A percentile compares a stretch with the other conserved stretches of the same genome.
Conservation (phyloP, 1,140 invertebrate genomes). For the Bicyclus anynana region DNA sequence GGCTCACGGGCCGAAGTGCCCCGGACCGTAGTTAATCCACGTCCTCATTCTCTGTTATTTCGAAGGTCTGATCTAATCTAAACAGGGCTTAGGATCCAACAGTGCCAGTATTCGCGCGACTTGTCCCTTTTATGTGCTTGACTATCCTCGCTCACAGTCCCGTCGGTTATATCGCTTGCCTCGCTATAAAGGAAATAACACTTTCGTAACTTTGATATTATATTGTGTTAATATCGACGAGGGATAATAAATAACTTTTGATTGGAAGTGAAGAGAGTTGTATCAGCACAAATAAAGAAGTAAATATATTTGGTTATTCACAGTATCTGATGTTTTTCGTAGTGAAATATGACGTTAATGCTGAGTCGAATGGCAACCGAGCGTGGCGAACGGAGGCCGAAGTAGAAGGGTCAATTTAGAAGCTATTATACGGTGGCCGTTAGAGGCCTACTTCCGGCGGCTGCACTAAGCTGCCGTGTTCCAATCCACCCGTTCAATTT, state of each 20-base stretch:
- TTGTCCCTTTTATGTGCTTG: constrained; percentile 73
- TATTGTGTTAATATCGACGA: constrained; percentile 44
- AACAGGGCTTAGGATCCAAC: constrained; percentile 74
- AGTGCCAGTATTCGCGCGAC: constrained; percentile 68
- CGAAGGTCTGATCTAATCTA: constrained; percentile 77
- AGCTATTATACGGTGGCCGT: constrained; percentile 71
- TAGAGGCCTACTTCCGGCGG: constrained; percentile 72
- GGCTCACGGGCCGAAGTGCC: constrained; percentile 70
- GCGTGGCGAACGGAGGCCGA: constrained; percentile 34
- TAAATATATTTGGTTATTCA: not conserved
- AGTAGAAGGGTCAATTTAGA: constrained; percentile 72
- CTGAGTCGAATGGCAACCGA: constrained; percentile 38
- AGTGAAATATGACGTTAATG: constrained; percentile 40
- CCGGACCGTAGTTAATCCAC: constrained; percentile 76
- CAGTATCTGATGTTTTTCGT: constrained; percentile 9
- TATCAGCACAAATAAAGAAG: not conserved
- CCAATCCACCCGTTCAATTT: constrained; percentile 69
- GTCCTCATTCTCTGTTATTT: constrained; percentile 77
- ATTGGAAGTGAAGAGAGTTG: not conserved
- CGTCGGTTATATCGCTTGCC: constrained; percentile 57
- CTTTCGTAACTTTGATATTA: constrained; percentile 62
- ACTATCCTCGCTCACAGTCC: constrained; percentile 60
- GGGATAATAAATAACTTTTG: constrained; percentile 7
- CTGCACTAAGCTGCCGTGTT: constrained; percentile 71
- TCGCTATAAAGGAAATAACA: constrained; percentile 70